phyloP scores from a whole-genome alignment of 2,888 invertebrate species.

The Microchrysa polita region DNA sequence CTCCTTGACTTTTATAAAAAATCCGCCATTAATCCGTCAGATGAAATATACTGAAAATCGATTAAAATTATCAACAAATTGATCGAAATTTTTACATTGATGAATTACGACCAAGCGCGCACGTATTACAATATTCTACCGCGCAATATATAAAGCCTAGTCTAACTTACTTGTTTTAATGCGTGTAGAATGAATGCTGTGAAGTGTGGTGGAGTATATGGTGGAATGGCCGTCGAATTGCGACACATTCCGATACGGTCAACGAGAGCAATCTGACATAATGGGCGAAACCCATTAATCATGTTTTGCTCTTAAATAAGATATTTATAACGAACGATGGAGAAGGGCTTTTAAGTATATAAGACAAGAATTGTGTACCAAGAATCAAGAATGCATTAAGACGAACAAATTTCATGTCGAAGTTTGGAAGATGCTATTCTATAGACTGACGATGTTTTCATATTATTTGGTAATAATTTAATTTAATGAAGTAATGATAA shows the following conservation, averaged over 20 bases:
- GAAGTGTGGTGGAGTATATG: no score
- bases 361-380: background rate
- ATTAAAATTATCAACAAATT: constrained; percentile 29
- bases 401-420: no score
- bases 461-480: no score
- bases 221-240: constrained; percentile 1
- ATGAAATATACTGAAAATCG: constrained; percentile 1
- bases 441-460: no score
- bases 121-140: background rate
- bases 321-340: constrained; percentile 5
- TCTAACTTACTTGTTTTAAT: no score
- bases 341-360: background rate
- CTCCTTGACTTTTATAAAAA: constrained; percentile 8
- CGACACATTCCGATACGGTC: constrained; percentile 3
- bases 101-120: background rate
- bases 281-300: constrained; percentile 24
- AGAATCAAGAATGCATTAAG: no score
- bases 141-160: no score
- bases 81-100: constrained; percentile 32
- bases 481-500: no score
- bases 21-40: constrained; percentile 7
- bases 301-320: constrained; percentile 16
- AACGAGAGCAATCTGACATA: background rate
- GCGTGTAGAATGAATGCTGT: no score
- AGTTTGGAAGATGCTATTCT: no score